phyloP scores from a whole-genome alignment of 1,140 invertebrate genomes.

The Grapholita molesta region DNA sequence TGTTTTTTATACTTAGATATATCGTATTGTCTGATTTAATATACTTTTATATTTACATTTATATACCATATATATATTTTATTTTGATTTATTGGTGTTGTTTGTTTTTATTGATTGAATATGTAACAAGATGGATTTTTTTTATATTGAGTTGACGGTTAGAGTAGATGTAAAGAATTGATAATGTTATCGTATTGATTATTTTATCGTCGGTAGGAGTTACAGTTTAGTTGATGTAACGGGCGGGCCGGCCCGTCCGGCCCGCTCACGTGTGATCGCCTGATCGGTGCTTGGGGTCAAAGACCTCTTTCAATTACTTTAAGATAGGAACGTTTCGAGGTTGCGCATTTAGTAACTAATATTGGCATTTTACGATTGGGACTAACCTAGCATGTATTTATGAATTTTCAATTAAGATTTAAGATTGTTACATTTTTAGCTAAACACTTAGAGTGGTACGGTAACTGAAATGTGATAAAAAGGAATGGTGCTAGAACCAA shows the following conservation, averaged over 20 bases:
- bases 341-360: conserved; percentile 77
- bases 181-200: conserved; percentile 66
- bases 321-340: conserved; percentile 67
- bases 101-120: conserved; percentile 78
- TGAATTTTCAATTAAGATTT: conserved; percentile 76
- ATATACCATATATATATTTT: conserved; percentile 52
- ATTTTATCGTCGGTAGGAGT: conserved; percentile 71
- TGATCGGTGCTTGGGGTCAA: conserved; percentile 68
- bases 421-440: conserved; percentile 79
- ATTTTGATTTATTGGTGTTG: conserved; percentile 79
- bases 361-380: conserved; percentile 79
- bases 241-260: conserved; percentile 28
- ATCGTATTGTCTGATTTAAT: conserved; percentile 79
- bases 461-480: conserved; percentile 80
- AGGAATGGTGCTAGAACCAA: conserved; percentile 79
- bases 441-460: conserved; percentile 79
- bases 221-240: conserved; percentile 52
- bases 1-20: conserved; percentile 80
- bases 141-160: conserved; percentile 61
- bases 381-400: conserved; percentile 79
- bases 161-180: conserved; percentile 39
- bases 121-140: conserved; percentile 68
- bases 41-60: conserved; percentile 74
- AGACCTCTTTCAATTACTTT: conserved; percentile 71
- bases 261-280: conserved; percentile 25